phyloP scores from a whole-genome alignment of 2,888 invertebrate genomes.

The Troides aeacus region DNA sequence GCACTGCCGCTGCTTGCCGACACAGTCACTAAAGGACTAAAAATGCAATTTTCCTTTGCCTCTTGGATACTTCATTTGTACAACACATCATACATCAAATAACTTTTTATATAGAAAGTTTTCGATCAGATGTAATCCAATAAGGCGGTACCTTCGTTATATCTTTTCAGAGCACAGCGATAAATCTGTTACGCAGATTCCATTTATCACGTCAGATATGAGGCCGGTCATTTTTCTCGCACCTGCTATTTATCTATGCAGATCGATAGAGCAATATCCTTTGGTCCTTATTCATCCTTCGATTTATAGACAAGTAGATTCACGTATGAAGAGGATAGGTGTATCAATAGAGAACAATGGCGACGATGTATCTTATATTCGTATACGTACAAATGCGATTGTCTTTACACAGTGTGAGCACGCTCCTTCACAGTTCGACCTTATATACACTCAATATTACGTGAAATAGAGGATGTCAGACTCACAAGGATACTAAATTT shows the following conservation, averaged over 20 bases:
- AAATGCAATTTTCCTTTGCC: too few relatives aligned
- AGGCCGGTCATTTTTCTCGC: constrained; percentile 29
- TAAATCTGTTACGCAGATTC: constrained; percentile 23
- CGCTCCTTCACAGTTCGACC: too few relatives aligned
- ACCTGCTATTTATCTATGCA: constrained; percentile 40
- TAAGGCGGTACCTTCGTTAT: not conserved
- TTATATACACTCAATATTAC: too few relatives aligned
- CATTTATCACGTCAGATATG: constrained; percentile 36
- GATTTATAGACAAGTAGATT: not conserved
- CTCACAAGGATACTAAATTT: too few relatives aligned
- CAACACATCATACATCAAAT: too few relatives aligned
- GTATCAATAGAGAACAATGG: not conserved
- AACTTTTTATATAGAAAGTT: not conserved
- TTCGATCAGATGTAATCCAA: not conserved
- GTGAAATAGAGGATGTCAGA: too few relatives aligned
- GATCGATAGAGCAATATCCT: constrained; percentile 41
- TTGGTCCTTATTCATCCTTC: not conserved
- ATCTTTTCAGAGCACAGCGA: constrained; percentile 8
- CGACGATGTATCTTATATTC: not conserved
- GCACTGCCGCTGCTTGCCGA: too few relatives aligned
- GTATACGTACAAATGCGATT: too few relatives aligned
- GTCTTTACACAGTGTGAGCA: too few relatives aligned
- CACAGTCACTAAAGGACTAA: too few relatives aligned
- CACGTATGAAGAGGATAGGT: not conserved
- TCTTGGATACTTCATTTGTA: too few relatives aligned